Base-by-base conservation (phyloP, 2,797 vertebrate genomes). In the Yasuhikotakia modesta region DNA sequence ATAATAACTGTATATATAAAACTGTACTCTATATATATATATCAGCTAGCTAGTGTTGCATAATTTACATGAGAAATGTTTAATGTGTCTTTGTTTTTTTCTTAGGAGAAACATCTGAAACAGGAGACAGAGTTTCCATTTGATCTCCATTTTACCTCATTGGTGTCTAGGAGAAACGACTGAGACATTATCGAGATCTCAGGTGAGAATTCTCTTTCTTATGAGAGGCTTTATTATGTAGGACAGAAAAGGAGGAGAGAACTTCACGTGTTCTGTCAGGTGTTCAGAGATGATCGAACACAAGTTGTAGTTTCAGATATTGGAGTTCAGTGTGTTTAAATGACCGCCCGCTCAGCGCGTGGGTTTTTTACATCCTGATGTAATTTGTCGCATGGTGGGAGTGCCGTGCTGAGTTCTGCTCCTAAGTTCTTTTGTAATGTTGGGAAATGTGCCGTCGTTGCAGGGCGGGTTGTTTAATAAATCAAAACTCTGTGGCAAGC, bases 401-500 rank as follows among this genome's bases (percentile, higher is more conserved):
- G 70, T 11, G 60, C 81, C 83, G 76, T 81, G 84, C 70, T 79
- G 82, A 73, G 88, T 83, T 81, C 86, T 85, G 81, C 76, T 88
- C 86, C 87, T 82, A 78, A 63, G 81, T 82, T 78, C 72, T 35
- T 53, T 83, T 84, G 82, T 88, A 86, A 89, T 86, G 85, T 75
- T 73, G 72, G 64, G 76, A 85, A 88, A 87, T 90, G 86, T 87
- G 88, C 76, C 73, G 84, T 82, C 81, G 83, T 82, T 85, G 84
- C 66, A 85, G 89, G 85, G 83, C 80, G 85, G 88, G 87, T 85
- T 86, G 83, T 92, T 90, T 88, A 85, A 91, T 90, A 92, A 92
- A 91, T 91, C 89, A 90, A 82, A 83, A 86, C 67, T 86, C 82
- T 86, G 84, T 83, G 73, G 83, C 57, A 74, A 80, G 65, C 66